Conservation (phyloP, 2,797 vertebrate genomes). For the Balearica regulorum region DNA sequence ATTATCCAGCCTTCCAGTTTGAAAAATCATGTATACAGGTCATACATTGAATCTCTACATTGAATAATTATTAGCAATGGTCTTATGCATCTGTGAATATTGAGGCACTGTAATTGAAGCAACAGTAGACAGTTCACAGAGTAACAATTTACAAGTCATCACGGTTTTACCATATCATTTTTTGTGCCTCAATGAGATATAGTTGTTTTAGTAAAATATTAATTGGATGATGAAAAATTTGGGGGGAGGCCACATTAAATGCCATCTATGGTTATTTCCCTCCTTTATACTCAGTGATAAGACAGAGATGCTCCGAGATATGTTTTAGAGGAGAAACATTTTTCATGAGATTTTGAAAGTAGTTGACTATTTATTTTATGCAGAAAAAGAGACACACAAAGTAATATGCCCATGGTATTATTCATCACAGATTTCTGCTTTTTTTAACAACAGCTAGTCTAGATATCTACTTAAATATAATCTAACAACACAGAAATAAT, state of each 20-base stretch:
- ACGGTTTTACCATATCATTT: not conserved
- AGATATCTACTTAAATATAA: slow-evolving; percentile 8
- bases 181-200: not conserved
- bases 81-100: not conserved
- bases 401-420: not conserved
- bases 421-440: not conserved
- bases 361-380: slow-evolving; percentile 36
- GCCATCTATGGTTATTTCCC: not conserved
- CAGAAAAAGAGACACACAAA: not conserved
- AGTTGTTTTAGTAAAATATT: not conserved
- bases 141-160: not conserved
- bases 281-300: not conserved
- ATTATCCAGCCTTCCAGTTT: not conserved
- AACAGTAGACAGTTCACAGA: not conserved
- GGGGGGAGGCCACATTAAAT: not conserved
- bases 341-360: slow-evolving; percentile 4
- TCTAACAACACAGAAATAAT: slow-evolving; percentile 23
- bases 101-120: not conserved
- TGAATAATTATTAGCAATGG: not conserved
- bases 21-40: not conserved
- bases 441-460: slow-evolving; percentile 24
- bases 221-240: not conserved
- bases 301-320: not conserved
- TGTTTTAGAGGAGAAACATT: not conserved
- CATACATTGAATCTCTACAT: not conserved